Evolutionary conservation across 1,140 invertebrate genomes (phyloP).

Genomic region (Drosophila burlai): DNA sequence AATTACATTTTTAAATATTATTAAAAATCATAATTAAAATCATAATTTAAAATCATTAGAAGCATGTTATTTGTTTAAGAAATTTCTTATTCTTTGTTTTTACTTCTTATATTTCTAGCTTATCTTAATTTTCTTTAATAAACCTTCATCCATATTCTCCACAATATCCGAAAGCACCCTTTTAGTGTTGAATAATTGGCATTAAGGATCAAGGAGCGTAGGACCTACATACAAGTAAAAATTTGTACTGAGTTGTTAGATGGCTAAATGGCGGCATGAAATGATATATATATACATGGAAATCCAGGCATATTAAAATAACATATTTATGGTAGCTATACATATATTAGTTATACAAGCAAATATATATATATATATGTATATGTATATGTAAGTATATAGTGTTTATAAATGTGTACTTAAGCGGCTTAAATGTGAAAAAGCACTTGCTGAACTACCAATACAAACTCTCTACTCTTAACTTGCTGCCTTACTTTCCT

Average conservation of each 20-base stretch:
- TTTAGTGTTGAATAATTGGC: constrained; percentile 39
- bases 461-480: constrained; percentile 70
- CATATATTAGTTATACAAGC: constrained; percentile 66
- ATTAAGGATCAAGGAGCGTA: constrained; percentile 17
- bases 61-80: too few species aligned
- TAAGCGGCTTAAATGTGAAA: constrained; percentile 75
- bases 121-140: background rate
- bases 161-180: background rate
- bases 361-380: constrained; percentile 64
- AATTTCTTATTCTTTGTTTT: background rate
- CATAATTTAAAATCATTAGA: background rate
- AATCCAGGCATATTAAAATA: constrained; percentile 60
- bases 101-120: background rate
- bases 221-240: constrained; percentile 23
- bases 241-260: constrained; percentile 67
- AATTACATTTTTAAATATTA: background rate
- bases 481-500: constrained; percentile 80
- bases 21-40: background rate
- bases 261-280: constrained; percentile 23
- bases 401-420: constrained; percentile 71
- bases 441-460: constrained; percentile 80
- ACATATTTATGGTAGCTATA: constrained; percentile 69
- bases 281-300: constrained; percentile 16
- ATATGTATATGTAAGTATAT: constrained; percentile 42
- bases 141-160: background rate